Base-by-base conservation (phyloP, 2,797 vertebrate genomes). In the Typhlichthys eigenmanni region DNA sequence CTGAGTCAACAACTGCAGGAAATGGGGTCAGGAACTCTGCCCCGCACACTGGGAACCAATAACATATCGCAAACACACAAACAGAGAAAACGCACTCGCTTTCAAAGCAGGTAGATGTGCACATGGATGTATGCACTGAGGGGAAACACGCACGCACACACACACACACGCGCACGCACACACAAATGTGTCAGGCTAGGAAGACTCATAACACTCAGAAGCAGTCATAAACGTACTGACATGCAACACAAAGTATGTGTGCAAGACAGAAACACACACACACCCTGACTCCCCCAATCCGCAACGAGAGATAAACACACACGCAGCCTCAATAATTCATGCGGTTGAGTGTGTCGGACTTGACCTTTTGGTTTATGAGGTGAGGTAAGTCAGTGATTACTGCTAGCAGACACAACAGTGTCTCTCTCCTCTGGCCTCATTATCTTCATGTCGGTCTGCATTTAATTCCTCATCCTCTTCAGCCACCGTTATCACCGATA, bases 21-120 rank as follows among this genome's bases (percentile, higher is more conserved):
- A 87, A 85, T 74, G 59, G 76, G 85, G 88, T 88, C 85, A 78
- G 71, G 81, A 86, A 75, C 85, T 81, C 67, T 72, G 68, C 62
- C 72, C 9, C 57, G 81, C 79, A 81, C 79, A 69, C 65, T 75
- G 75, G 69, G 79, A 85, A 72, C 68, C 69, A 78, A 79, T 78
- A 77, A 76, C 74, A 60, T 64, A 55, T 64, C 54, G 58, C 48
- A 60, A 24, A 50, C 24, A 14, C n/a, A 51, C 52, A 6, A 4
- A 5, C 52, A 13, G 24, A 13, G 24, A 29, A 29, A 29, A 29
- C 24, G 4, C 24, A 29, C 4, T 29, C 24, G 24, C 24, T 29
- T 29, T 29, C 4, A 29, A 29, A 12, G 17, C 16, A 19, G 9
- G 17, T 8, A 51, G 4, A 16, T 17, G n/a, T 14, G 17, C 50